Evolutionary conservation across 2,797 vertebrate genomes (phyloP).

Genomic region (Kryptopterus vitreolus): DNA sequence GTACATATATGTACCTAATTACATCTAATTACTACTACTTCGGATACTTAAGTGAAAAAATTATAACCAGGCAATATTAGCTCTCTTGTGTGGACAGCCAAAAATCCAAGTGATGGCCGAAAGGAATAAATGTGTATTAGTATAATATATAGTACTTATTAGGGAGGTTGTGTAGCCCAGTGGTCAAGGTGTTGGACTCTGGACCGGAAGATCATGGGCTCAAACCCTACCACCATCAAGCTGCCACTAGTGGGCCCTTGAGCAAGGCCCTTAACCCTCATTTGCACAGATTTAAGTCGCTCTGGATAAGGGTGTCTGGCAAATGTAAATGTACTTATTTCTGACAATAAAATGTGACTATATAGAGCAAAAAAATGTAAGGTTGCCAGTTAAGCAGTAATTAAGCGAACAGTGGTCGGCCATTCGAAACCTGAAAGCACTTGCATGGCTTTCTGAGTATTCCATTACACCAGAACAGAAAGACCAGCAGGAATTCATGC

Average conservation of each 20-base stretch:
- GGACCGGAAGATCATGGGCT: too few relatives aligned
- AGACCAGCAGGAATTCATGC: constrained; percentile 8
- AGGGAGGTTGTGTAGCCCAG: too few relatives aligned
- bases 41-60: neutral
- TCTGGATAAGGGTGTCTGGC: too few relatives aligned
- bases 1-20: too few relatives aligned
- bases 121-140: neutral
- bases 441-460: constrained; percentile 22
- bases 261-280: too few relatives aligned
- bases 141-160: too few relatives aligned
- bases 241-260: too few relatives aligned
- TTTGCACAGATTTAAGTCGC: too few relatives aligned
- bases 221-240: too few relatives aligned
- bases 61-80: neutral
- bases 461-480: neutral
- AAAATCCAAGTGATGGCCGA: neutral
- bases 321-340: neutral
- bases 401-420: neutral
- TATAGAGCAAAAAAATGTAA: neutral
- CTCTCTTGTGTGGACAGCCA: neutral
- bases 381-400: neutral
- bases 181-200: too few relatives aligned
- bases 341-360: neutral
- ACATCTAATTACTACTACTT: too few relatives aligned
- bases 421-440: constrained; percentile 31